Evolutionary conservation across 2,797 vertebrate species (phyloP).

Genomic region (Atherinosoma microstoma): DNA sequence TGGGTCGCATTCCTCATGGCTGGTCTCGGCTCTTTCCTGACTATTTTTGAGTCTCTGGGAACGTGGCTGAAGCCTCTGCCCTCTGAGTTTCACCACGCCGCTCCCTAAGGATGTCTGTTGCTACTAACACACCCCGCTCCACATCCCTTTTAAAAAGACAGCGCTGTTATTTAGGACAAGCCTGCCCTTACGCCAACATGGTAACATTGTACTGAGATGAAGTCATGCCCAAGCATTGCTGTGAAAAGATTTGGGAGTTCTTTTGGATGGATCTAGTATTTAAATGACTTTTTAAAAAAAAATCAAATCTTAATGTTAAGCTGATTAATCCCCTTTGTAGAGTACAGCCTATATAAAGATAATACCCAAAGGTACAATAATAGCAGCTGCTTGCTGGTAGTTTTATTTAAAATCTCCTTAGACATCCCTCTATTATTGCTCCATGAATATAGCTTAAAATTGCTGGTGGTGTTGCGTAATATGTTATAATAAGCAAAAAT

Average conservation of each 20-base stretch:
- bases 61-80: slow-evolving; percentile 76
- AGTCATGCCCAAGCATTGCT: slow-evolving; percentile 10
- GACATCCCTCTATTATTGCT: neutral
- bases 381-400: neutral
- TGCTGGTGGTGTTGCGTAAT: neutral
- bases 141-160: slow-evolving; percentile 86
- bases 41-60: slow-evolving; percentile 83
- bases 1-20: slow-evolving; percentile 74
- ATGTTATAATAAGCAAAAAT: neutral
- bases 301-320: neutral
- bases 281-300: neutral
- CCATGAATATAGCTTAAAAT: neutral
- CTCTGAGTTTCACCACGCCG: slow-evolving; percentile 72
- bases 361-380: neutral
- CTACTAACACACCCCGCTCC: slow-evolving; percentile 83
- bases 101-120: slow-evolving; percentile 79
- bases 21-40: slow-evolving; percentile 62
- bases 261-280: neutral
- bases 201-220: slow-evolving; percentile 30
- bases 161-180: slow-evolving; percentile 62
- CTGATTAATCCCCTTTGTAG: neutral
- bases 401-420: neutral
- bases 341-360: neutral
- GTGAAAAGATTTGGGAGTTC: neutral
- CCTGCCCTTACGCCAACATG: slow-evolving; percentile 5